These are phyloP conservation scores for Oryzias woworae DNA, from an alignment of 2,113 vertebrate species.

Conservation along the genomic window DNA sequence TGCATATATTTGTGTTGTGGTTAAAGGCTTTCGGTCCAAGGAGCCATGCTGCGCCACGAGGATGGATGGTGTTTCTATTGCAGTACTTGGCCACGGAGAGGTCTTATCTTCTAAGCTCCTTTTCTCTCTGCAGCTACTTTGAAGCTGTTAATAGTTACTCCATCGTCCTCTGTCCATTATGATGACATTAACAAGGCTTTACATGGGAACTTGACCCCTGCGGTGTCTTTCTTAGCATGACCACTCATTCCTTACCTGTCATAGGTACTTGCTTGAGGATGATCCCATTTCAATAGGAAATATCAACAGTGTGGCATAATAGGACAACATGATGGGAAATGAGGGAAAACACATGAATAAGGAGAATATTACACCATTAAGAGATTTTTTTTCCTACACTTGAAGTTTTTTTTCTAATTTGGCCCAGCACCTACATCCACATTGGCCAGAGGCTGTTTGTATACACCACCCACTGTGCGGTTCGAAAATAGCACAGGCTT, in stretches of 20 bases:
- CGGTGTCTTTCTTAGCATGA: constrained; percentile 82
- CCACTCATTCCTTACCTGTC: constrained; percentile 84
- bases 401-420: constrained; percentile 67
- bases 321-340: constrained; percentile 68
- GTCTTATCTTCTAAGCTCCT: constrained; percentile 79
- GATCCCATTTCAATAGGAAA: constrained; percentile 86
- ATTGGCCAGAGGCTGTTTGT: constrained; percentile 72
- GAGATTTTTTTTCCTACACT: constrained; percentile 55
- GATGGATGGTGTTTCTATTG: constrained; percentile 85
- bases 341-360: constrained; percentile 49
- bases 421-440: constrained; percentile 59
- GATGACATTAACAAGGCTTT: constrained; percentile 87
- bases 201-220: constrained; percentile 88
- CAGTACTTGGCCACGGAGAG: constrained; percentile 84
- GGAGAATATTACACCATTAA: constrained; percentile 58
- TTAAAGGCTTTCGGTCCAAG: constrained; percentile 85
- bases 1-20: constrained; percentile 95
- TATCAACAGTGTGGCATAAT: constrained; percentile 73
- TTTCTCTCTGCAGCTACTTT: constrained; percentile 88
- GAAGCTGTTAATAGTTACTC: constrained; percentile 88
- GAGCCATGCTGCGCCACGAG: constrained; percentile 86
- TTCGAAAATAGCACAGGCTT: constrained; percentile 68
- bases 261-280: constrained; percentile 79
- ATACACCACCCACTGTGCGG: constrained; percentile 60
- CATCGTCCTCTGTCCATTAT: constrained; percentile 86